Percentiles rank a stretch among this genome's conserved stretches.
Evolutionary conservation across 92 coral and sea anemone genomes (phyloP).

Genomic region (Palythoa heliodiscus): DNA sequence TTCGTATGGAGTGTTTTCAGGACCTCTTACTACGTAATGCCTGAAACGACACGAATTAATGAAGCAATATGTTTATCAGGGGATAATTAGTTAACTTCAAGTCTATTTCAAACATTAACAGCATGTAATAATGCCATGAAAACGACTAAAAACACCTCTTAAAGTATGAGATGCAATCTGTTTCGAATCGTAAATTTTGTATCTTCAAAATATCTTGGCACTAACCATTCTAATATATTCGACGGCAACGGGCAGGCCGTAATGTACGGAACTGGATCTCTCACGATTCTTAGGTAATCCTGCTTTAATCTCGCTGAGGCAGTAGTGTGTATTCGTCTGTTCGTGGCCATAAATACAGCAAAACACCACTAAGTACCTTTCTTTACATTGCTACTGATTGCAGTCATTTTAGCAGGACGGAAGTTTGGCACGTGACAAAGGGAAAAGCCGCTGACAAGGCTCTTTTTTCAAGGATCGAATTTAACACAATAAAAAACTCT

Average conservation of each 20-base stretch:
- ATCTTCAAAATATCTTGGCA: background rate
- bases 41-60: constrained; percentile 42
- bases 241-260: constrained; percentile 96
- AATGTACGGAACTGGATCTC: constrained; percentile 96
- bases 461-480: background rate
- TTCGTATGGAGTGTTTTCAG: constrained; percentile 94
- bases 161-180: background rate
- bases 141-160: background rate
- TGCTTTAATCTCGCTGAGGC: constrained; percentile 95
- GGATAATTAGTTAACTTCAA: background rate
- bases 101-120: background rate
- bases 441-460: constrained; percentile 46
- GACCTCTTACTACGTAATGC: constrained; percentile 99
- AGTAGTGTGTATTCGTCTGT: constrained; percentile 89
- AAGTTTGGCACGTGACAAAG: constrained; percentile 44
- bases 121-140: background rate
- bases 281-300: constrained; percentile 88
- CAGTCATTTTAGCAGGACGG: background rate
- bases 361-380: constrained; percentile 11
- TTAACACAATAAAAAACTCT: background rate
- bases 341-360: constrained; percentile 78
- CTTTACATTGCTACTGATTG: no score
- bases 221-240: constrained; percentile 94
- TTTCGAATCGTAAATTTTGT: background rate
- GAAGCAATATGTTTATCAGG: background rate